These are phyloP conservation scores for Marronus borbonicus DNA, from an alignment of 2,888 invertebrate genomes.

Conservation along the genomic window DNA sequence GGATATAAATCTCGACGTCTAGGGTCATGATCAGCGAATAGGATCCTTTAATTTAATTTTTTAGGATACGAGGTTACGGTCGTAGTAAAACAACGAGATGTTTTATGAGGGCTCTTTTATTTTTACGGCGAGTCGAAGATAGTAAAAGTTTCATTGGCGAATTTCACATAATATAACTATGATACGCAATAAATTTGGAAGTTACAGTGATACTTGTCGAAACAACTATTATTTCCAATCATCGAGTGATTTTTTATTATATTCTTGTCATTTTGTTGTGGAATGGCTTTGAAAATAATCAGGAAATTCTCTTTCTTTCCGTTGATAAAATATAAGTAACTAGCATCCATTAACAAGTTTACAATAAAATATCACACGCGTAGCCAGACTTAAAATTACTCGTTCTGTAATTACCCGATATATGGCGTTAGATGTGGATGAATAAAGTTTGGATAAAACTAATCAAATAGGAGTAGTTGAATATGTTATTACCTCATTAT, in stretches of 20 bases:
- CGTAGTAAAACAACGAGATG: background rate
- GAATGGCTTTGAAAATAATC: too few species aligned
- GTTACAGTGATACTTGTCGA: background rate
- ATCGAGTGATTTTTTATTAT: background rate
- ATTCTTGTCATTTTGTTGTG: too few species aligned
- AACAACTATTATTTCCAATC: constrained; percentile 1
- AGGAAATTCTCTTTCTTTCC: too few species aligned
- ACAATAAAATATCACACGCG: too few species aligned
- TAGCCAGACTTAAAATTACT: too few species aligned
- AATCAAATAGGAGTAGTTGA: too few species aligned
- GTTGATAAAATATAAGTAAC: too few species aligned
- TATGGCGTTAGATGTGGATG: too few species aligned
- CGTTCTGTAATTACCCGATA: too few species aligned
- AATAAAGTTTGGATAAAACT: too few species aligned
- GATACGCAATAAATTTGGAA: background rate
- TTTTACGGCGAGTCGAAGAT: background rate
- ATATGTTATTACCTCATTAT: too few species aligned
- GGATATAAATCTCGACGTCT: background rate
- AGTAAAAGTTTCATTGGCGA: constrained; percentile 5
- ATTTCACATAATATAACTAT: constrained; percentile 3
- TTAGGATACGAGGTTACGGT: background rate
- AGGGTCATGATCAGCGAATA: constrained; percentile 8
- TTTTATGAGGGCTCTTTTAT: constrained; percentile 12
- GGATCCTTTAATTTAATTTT: constrained; percentile 7
- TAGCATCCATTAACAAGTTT: too few species aligned